Conservation (phyloP, 2,113 vertebrate genomes). For the Electrona antarctica region DNA sequence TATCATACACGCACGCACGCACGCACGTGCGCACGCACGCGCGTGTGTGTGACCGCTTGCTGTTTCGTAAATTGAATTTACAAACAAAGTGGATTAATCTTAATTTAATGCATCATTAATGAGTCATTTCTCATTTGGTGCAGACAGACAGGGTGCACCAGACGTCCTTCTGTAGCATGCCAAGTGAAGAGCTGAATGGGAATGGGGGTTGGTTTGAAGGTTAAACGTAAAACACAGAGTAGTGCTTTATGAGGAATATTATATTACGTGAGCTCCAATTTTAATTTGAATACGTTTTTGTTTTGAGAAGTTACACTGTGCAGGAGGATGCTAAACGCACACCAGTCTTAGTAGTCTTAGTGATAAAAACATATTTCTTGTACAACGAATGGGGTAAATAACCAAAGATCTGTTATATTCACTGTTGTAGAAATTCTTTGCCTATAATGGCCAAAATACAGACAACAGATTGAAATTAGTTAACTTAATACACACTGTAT, state of each 20-base stretch:
- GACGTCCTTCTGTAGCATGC: background rate
- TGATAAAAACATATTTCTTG: too few species aligned
- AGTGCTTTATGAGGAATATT: background rate
- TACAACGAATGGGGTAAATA: too few species aligned
- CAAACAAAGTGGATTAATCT: conserved; percentile 50
- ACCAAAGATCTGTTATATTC: too few species aligned
- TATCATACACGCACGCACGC: background rate
- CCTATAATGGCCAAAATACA: too few species aligned
- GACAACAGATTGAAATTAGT: too few species aligned
- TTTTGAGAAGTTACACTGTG: background rate
- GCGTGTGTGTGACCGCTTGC: conserved; percentile 5
- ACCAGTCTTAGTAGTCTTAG: too few species aligned
- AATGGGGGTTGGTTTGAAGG: background rate
- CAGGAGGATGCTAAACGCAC: too few species aligned
- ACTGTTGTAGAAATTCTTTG: too few species aligned
- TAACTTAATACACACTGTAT: too few species aligned
- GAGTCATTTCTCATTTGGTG: conserved; percentile 32
- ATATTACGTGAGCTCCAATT: background rate
- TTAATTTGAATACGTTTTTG: background rate
- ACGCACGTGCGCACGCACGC: too few species aligned
- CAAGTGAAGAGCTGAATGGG: background rate
- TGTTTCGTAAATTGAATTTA: conserved; percentile 34
- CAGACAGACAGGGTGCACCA: background rate
- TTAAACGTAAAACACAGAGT: background rate
- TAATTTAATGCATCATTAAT: conserved; percentile 39